Conservation (phyloP, 2,113 vertebrate genomes). For the Phoenicopterus ruber region DNA sequence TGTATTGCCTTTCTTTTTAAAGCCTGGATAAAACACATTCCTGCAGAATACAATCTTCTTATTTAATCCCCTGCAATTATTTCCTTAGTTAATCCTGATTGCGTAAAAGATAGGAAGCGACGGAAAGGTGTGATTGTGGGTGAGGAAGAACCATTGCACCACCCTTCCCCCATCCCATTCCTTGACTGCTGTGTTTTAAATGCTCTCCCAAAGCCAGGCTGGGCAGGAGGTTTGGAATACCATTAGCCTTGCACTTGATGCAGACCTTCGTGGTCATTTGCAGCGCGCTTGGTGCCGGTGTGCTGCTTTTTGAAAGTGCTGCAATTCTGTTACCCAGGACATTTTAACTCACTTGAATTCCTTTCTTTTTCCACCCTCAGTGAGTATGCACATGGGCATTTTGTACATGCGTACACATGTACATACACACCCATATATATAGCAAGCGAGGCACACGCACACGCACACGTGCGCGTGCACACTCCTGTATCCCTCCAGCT, state of each 20-base stretch:
- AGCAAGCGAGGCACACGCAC: background rate
- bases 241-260: background rate
- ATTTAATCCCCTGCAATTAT: background rate
- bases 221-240: background rate
- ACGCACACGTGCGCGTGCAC: fast-evolving
- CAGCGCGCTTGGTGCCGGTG: background rate
- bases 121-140: background rate
- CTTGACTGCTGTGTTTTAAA: background rate
- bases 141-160: background rate
- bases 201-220: background rate
- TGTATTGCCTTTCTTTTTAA: background rate
- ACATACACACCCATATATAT: too few species aligned
- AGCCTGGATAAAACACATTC: background rate
- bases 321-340: background rate
- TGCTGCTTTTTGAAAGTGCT: background rate
- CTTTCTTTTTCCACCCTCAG: background rate
- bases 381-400: background rate
- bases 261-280: background rate
- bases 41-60: background rate
- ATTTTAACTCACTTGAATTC: background rate
- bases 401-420: background rate
- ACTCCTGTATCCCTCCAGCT: background rate
- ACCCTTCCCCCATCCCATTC: background rate
- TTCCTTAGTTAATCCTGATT: background rate
- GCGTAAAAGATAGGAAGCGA: background rate